phyloP scores from a whole-genome alignment of 2,113 vertebrate species.

The Psilopogon haemacephalus region DNA sequence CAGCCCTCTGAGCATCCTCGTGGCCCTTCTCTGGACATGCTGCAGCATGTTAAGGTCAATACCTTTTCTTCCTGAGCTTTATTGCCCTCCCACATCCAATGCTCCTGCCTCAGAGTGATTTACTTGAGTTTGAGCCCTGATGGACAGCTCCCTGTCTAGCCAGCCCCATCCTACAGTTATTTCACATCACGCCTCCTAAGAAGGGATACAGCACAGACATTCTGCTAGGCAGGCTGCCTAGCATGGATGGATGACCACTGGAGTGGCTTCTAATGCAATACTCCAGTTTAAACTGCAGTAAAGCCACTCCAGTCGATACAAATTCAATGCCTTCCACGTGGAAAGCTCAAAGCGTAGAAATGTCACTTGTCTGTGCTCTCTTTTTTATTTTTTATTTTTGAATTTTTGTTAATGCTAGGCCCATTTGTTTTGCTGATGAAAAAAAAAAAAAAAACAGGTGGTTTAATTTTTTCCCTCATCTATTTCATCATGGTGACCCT shows the following conservation, averaged over 20 bases:
- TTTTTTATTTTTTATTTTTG: not conserved
- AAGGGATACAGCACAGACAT: not conserved
- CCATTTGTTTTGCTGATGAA: not conserved
- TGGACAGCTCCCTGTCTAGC: not conserved
- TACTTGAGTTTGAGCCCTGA: not conserved
- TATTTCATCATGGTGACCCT: not conserved
- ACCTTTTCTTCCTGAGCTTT: not conserved
- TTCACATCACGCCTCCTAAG: not conserved
- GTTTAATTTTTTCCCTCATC: not conserved
- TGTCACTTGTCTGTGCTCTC: not conserved
- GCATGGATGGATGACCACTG: not conserved
- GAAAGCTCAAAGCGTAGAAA: not conserved
- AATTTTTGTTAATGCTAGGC: not conserved
- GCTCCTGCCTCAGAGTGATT: not conserved
- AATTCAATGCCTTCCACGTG: not conserved
- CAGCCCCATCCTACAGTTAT: not conserved
- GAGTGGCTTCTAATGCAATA: not conserved
- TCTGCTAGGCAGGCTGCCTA: not conserved
- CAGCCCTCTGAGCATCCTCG: too few species aligned
- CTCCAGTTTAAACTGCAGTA: not conserved
- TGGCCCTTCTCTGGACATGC: too few species aligned
- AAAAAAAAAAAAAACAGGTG: too few species aligned
- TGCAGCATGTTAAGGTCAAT: not conserved
- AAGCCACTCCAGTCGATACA: not conserved
- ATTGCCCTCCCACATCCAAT: not conserved